These are phyloP conservation scores for Strongylocentrotus purpuratus DNA, from an alignment of 35 echinoderm and acorn worm genomes.

Conservation along the genomic window DNA sequence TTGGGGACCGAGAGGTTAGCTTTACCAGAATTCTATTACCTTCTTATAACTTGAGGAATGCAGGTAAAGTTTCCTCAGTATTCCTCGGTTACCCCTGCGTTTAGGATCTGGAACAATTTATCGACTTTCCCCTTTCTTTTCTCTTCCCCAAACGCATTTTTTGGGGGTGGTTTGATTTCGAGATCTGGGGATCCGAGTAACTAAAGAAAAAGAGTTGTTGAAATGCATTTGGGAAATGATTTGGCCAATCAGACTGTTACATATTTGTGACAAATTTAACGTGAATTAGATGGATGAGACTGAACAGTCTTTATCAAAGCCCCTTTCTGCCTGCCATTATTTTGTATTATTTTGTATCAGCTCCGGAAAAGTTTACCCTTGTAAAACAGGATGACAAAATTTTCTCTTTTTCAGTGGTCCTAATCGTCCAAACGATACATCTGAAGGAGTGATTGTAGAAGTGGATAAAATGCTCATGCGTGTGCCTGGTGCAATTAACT, in stretches of 20 bases:
- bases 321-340: too few relatives aligned
- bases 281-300: not conserved
- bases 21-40: constrained; percentile 23
- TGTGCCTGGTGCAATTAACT: too few relatives aligned
- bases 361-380: too few relatives aligned
- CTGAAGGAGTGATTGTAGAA: too few relatives aligned
- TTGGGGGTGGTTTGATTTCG: not conserved
- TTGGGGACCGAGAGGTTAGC: constrained; percentile 30
- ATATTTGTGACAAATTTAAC: constrained; percentile 4
- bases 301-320: not conserved
- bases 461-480: too few relatives aligned
- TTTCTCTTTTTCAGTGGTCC: too few relatives aligned
- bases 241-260: not conserved
- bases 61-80: not conserved
- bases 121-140: not conserved
- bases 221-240: not conserved
- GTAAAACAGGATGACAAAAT: too few relatives aligned
- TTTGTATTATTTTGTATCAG: too few relatives aligned
- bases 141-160: not conserved
- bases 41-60: not conserved
- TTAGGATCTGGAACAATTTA: not conserved
- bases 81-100: not conserved
- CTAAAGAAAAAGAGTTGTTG: not conserved
- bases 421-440: too few relatives aligned
- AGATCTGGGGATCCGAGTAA: not conserved